Percentiles rank a stretch among this genome's conserved stretches.
Conservation (phyloP, 2,888 invertebrate genomes). For the Perdita meconis region DNA sequence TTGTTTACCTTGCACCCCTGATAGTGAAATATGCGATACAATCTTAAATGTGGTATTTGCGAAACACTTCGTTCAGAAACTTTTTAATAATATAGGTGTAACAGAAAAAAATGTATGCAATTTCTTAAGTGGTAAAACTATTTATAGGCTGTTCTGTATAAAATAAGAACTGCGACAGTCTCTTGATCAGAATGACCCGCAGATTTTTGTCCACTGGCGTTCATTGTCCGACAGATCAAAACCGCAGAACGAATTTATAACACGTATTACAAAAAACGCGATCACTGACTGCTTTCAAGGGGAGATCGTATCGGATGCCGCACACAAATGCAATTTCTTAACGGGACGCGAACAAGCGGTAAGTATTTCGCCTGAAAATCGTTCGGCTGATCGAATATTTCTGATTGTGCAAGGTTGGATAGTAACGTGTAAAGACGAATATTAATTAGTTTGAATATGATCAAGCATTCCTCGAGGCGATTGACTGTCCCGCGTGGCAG, state of each 20-base stretch:
- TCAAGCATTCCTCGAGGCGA: constrained; percentile 16
- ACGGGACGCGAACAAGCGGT: constrained; percentile 26
- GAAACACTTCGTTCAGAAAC: too few relatives aligned
- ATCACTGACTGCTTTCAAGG: constrained; percentile 4
- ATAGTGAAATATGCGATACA: too few relatives aligned
- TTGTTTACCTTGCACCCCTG: too few relatives aligned
- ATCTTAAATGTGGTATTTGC: too few relatives aligned
- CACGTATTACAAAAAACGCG: constrained; percentile 35
- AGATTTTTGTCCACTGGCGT: constrained; percentile 12
- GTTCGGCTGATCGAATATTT: constrained; percentile 6
- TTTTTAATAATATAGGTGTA: too few relatives aligned
- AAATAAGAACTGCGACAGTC: neutral
- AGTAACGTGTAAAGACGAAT: constrained; percentile 40
- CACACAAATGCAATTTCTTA: constrained; percentile 41
- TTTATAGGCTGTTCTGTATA: neutral
- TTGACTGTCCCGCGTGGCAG: neutral
- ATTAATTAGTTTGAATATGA: constrained; percentile 40
- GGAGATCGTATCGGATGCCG: constrained; percentile 48
- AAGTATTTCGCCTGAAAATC: constrained; percentile 33
- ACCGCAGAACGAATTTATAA: constrained; percentile 21
- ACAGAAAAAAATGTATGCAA: too few relatives aligned
- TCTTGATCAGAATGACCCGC: neutral
- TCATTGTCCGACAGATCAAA: neutral
- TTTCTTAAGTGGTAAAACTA: too few relatives aligned
- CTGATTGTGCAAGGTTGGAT: constrained; percentile 47